phyloP scores from a whole-genome alignment of 2,888 invertebrate species.

The Cepaea hortensis region DNA sequence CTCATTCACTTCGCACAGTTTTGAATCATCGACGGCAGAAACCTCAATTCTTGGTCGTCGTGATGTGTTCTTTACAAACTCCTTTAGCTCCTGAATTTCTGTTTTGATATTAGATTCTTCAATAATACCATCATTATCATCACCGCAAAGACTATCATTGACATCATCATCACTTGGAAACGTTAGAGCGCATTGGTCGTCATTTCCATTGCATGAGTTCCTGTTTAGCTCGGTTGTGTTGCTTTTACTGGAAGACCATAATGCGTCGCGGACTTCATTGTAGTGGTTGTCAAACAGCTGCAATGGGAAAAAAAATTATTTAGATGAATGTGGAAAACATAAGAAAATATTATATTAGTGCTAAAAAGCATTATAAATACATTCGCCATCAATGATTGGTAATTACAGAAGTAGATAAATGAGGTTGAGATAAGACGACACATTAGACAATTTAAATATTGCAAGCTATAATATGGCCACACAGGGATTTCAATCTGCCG shows the following conservation, averaged over 20 bases:
- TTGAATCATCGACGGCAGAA: slow-evolving; percentile 53
- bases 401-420: neutral
- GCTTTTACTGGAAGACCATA: neutral
- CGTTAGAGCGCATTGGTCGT: neutral
- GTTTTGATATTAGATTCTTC: neutral
- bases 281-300: slow-evolving; percentile 23
- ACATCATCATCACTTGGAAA: neutral
- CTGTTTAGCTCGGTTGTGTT: too few species aligned
- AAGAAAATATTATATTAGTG: neutral
- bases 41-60: slow-evolving; percentile 24
- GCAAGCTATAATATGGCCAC: too few species aligned
- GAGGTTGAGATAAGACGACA: too few species aligned
- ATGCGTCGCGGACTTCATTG: neutral
- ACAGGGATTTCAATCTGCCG: too few species aligned
- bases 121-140: neutral
- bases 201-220: neutral
- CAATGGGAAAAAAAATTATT: neutral
- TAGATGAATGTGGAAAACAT: neutral
- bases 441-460: too few species aligned
- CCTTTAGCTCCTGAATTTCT: slow-evolving; percentile 3
- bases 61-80: slow-evolving; percentile 56
- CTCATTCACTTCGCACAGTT: slow-evolving; percentile 56
- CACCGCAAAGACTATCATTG: neutral
- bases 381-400: neutral
- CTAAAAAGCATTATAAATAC: neutral